Conservation (phyloP, 1,140 invertebrate genomes). For the Maniola jurtina region DNA sequence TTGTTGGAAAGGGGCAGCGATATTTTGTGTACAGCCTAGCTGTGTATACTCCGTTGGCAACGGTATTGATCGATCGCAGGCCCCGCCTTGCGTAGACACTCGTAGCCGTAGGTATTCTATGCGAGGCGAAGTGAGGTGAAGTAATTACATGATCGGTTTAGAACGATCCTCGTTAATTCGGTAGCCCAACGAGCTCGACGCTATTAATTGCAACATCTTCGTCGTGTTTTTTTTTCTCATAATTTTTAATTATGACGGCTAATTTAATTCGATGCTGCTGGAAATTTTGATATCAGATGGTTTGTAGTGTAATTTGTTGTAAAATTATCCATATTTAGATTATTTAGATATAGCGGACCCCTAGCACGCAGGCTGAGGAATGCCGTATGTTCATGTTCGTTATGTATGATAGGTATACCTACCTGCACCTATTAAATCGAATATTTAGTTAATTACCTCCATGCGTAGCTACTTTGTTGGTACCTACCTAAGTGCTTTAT, state of each 20-base stretch:
- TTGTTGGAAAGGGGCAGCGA: constrained; percentile 37
- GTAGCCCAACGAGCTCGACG: constrained; percentile 63
- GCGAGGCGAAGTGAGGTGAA: constrained; percentile 35
- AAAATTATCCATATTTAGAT: constrained; percentile 10
- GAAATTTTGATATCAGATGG: constrained; percentile 37
- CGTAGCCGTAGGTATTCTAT: constrained; percentile 53
- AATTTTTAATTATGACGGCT: constrained; percentile 50
- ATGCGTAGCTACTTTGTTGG: too few species aligned
- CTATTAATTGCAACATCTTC: constrained; percentile 62
- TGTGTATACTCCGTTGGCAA: constrained; percentile 14
- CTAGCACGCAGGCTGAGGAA: constrained; percentile 7
- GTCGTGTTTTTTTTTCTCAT: constrained; percentile 37
- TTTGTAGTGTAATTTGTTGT: constrained; percentile 20
- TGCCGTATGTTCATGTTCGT: not conserved
- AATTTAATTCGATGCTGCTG: constrained; percentile 45
- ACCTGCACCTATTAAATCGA: too few species aligned
- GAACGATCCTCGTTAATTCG: constrained; percentile 64
- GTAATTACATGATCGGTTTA: constrained; percentile 64
- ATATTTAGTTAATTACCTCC: too few species aligned
- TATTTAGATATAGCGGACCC: too few species aligned
- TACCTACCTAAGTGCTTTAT: too few species aligned
- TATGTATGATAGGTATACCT: too few species aligned
- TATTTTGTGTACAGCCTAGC: constrained; percentile 25
- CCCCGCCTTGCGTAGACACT: constrained; percentile 42
- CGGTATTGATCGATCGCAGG: constrained; percentile 58